Conservation (phyloP, 2,888 invertebrate genomes). For the Diploptera punctata region DNA sequence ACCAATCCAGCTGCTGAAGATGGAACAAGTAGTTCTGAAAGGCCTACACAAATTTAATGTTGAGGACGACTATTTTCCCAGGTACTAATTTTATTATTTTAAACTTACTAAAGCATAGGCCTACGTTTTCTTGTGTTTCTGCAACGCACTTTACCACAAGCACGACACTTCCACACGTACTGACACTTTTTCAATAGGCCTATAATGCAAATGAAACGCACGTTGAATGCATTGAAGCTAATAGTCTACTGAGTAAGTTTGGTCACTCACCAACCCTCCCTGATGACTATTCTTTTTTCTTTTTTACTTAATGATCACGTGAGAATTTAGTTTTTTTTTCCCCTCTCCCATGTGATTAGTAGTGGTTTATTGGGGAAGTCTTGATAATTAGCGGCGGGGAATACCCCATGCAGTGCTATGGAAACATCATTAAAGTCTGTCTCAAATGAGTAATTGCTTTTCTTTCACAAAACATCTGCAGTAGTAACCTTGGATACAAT, state of each 20-base stretch:
- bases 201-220: no score
- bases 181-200: no score
- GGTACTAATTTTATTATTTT: no score
- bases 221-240: background rate
- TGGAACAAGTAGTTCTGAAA: no score
- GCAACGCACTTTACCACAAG: no score
- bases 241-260: background rate
- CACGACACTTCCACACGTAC: no score
- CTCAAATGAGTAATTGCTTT: background rate
- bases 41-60: no score
- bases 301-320: background rate
- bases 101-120: no score
- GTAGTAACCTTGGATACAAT: constrained; percentile 12
- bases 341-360: background rate
- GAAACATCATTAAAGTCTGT: background rate
- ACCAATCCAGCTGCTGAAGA: no score
- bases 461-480: background rate
- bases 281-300: background rate
- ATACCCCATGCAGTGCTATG: background rate
- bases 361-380: background rate
- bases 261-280: background rate
- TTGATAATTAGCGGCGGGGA: background rate
- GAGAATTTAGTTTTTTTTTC: background rate
- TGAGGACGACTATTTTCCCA: no score
- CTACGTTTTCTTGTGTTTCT: no score